Evolutionary conservation across 2,888 invertebrate species (phyloP).

Genomic region (Eilema sororculum): DNA sequence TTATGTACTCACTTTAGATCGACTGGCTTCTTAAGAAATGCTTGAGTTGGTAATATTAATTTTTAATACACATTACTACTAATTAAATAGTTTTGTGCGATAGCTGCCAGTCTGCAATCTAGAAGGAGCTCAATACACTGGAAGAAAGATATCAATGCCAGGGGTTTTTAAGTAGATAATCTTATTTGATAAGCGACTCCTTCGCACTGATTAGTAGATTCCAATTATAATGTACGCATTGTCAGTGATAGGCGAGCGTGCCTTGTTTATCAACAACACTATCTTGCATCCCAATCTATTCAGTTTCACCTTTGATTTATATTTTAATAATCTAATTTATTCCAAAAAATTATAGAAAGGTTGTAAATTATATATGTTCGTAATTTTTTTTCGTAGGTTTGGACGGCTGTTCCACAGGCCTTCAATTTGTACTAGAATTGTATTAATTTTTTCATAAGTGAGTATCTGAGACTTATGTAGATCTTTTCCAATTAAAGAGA

Average conservation of each 20-base stretch:
- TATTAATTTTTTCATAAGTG: too few relatives aligned
- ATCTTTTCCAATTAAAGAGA: too few relatives aligned
- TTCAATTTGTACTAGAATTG: too few relatives aligned
- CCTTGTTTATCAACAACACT: conserved; percentile 31
- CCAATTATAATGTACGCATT: conserved; percentile 60
- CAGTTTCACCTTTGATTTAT: neutral
- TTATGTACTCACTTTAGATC: conserved; percentile 46
- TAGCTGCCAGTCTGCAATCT: conserved; percentile 56
- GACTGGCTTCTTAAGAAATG: conserved; percentile 24
- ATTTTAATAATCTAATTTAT: neutral
- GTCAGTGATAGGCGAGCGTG: conserved; percentile 36
- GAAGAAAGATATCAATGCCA: conserved; percentile 72
- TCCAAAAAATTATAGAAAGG: neutral
- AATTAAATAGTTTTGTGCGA: conserved; percentile 35
- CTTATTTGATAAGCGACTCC: conserved; percentile 77
- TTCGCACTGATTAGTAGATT: conserved; percentile 73
- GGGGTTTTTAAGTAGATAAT: conserved; percentile 83
- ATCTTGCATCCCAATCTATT: conserved; percentile 14
- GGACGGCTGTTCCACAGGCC: too few relatives aligned
- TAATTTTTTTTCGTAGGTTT: too few relatives aligned
- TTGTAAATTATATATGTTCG: too few relatives aligned
- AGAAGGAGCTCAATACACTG: conserved; percentile 70
- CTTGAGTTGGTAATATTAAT: conserved; percentile 13
- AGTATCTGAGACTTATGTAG: too few relatives aligned
- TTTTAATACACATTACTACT: conserved; percentile 38